These are phyloP conservation scores for Lagorchestes hirsutus DNA, from an alignment of 2,797 vertebrate species.

Conservation along the genomic window DNA sequence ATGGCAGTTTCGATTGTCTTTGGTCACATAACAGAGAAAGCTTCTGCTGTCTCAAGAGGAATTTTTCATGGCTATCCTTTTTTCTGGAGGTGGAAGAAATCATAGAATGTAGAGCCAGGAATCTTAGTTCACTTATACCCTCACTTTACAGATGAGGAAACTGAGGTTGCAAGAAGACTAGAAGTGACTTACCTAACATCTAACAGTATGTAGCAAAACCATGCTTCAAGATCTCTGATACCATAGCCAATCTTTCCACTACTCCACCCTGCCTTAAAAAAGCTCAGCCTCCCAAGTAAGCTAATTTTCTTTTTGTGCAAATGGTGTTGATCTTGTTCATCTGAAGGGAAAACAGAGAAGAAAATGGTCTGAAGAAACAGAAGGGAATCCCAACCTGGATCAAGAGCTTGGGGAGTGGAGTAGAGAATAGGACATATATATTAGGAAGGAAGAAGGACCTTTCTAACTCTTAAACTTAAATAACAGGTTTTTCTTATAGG, in stretches of 20 bases:
- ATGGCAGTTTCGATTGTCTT: background rate
- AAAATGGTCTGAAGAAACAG: background rate
- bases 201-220: background rate
- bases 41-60: background rate
- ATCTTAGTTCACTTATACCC: background rate
- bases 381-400: background rate
- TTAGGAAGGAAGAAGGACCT: background rate
- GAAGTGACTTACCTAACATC: background rate
- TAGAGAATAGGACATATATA: background rate
- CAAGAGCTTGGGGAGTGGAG: background rate
- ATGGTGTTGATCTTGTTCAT: background rate
- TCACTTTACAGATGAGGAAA: background rate
- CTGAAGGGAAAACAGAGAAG: background rate
- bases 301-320: background rate
- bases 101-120: background rate
- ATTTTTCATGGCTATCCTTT: background rate
- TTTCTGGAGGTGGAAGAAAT: background rate
- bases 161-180: background rate
- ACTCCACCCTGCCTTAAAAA: background rate
- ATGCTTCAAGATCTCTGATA: background rate
- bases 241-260: background rate
- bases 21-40: background rate
- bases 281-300: background rate
- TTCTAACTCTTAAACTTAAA: no score
- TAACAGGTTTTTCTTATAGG: background rate